Evolutionary conservation across 2,113 vertebrate genomes (phyloP).

Genomic region (Geococcyx californianus): DNA sequence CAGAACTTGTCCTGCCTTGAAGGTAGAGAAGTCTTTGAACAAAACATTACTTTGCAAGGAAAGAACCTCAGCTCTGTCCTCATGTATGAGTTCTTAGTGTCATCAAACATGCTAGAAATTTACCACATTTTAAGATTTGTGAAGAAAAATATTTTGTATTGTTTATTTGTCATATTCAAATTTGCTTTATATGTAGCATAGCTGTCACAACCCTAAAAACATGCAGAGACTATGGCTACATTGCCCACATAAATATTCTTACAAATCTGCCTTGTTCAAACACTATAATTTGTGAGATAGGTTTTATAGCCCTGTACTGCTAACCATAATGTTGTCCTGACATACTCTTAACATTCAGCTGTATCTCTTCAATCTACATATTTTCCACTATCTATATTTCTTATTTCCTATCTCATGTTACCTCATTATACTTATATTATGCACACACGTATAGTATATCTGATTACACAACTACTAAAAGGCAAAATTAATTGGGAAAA

Average conservation of each 20-base stretch:
- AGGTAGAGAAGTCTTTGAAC: conserved; percentile 36
- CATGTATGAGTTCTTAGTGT: background rate
- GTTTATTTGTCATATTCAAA: background rate
- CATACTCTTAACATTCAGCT: background rate
- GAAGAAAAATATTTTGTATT: background rate
- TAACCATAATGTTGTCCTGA: background rate
- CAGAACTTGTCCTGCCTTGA: conserved; percentile 58
- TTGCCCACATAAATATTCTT: background rate
- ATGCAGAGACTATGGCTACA: background rate
- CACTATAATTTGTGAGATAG: background rate
- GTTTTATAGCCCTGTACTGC: background rate
- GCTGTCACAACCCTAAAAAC: background rate
- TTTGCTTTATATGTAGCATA: background rate
- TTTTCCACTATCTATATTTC: background rate
- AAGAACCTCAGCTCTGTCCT: background rate
- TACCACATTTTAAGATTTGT: background rate
- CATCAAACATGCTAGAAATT: background rate
- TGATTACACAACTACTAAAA: background rate
- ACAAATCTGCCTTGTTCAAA: background rate
- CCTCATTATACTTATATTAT: background rate
- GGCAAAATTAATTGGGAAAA: background rate
- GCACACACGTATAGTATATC: background rate
- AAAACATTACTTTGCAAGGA: conserved; percentile 22
- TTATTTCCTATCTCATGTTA: background rate
- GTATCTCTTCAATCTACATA: background rate